A percentile compares a stretch with the other conserved stretches of the same genome.
phyloP scores from a whole-genome alignment of 2,113 vertebrate species.

The Circaetus cinerascens region DNA sequence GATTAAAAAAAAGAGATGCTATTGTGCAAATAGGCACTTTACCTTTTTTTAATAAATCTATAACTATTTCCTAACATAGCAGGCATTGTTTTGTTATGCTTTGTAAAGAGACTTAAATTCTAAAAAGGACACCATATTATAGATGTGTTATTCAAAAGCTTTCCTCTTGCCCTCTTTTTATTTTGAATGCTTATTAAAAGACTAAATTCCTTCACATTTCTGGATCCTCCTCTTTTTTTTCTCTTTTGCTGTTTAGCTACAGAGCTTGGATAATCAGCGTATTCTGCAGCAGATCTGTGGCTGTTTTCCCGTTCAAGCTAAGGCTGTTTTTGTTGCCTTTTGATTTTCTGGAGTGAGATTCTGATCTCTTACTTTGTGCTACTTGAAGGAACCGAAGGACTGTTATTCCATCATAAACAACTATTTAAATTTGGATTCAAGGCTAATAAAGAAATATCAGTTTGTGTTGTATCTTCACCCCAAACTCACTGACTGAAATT shows the following conservation, averaged over 20 bases:
- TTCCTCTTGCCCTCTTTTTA: not conserved
- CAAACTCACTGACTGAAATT: not conserved
- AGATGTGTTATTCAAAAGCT: not conserved
- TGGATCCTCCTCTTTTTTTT: not conserved
- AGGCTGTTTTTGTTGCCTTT: not conserved
- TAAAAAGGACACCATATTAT: not conserved
- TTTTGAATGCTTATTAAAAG: not conserved
- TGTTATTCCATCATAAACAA: not conserved
- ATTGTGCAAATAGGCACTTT: constrained; percentile 24
- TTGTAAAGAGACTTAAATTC: not conserved
- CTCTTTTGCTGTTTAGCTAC: not conserved
- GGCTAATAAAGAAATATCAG: not conserved
- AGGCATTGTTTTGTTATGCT: not conserved
- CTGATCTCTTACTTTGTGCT: not conserved
- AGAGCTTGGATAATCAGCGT: not conserved
- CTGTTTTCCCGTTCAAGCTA: not conserved
- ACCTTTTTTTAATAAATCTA: not conserved
- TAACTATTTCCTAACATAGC: not conserved
- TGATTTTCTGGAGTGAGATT: not conserved
- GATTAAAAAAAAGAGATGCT: not conserved
- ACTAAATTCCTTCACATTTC: constrained; percentile 22
- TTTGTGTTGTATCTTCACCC: not conserved
- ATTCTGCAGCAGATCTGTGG: not conserved
- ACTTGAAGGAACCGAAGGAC: not conserved
- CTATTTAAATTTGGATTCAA: not conserved